Evolutionary conservation across 2,113 vertebrate genomes (phyloP).

Genomic region (Asarcornis scutulata): DNA sequence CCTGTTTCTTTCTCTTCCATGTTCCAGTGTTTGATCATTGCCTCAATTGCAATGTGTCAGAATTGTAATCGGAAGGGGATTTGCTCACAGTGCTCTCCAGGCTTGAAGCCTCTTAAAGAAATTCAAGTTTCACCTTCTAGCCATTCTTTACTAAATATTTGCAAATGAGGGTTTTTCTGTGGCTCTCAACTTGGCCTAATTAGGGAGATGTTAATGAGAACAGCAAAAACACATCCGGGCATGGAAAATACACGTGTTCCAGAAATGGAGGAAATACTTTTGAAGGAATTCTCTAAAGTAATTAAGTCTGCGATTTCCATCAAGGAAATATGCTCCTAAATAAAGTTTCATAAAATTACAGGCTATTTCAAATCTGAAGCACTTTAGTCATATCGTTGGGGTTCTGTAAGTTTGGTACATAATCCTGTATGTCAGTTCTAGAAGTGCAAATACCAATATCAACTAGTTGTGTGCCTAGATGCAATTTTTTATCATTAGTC

Average conservation of each 20-base stretch:
- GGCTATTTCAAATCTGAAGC: neutral
- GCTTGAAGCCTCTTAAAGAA: neutral
- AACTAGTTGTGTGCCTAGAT: neutral
- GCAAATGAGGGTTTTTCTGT: neutral
- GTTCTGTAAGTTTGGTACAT: neutral
- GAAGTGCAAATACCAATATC: neutral
- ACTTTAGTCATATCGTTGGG: neutral
- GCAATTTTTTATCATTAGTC: neutral
- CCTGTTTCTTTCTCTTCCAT: neutral
- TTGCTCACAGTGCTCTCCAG: neutral
- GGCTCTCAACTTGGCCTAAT: neutral
- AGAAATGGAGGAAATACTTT: conserved; percentile 20
- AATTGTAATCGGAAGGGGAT: neutral
- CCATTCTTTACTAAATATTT: neutral
- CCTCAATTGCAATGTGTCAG: neutral
- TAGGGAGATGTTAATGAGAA: neutral
- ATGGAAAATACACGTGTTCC: neutral
- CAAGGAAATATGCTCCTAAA: neutral
- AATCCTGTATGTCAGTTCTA: neutral
- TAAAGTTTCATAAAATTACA: neutral
- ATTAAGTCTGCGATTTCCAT: conserved; percentile 2
- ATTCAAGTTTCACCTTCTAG: neutral
- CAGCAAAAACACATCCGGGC: neutral
- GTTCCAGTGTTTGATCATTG: neutral
- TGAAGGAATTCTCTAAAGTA: conserved; percentile 1